Base-by-base conservation (phyloP, 2,113 vertebrate species). In the Poeciliopsis prolifica region DNA sequence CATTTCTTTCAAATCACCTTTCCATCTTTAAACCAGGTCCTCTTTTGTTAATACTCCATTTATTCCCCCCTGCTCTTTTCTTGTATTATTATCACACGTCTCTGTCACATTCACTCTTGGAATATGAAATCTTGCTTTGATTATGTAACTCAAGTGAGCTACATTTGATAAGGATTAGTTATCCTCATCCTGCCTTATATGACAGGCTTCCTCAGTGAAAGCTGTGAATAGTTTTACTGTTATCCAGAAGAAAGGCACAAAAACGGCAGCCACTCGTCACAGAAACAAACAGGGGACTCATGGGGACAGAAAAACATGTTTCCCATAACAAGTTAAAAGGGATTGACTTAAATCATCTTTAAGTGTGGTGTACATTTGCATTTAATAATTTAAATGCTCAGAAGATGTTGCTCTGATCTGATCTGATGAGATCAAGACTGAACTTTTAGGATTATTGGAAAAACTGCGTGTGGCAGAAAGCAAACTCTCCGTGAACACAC, bases 291-390 rank as follows among this genome's bases (percentile, higher is more conserved):
- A 42, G 24, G 3, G 2, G 11, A 31, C n/a, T 28, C 22, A 72
- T 17, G 35, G 28, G 68, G 61, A 5, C 0, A 69, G 30, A 58
- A 72, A 73, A 19, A 81, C n/a, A 75, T 1, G 29, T 51, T 17
- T 28, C 4, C 3, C 62, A 5, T 51, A 51, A 48, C 17, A 48
- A 51, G 17, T 19, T 51, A 15, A 51, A 51, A 19, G 4, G 6
- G 35, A 15, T 51, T 17, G 17, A 51, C 17, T 17, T 22, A 51
- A 51, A 51, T 51, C 4, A 51, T 51, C 0, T 51, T 51, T 17
- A 51, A 51, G 44, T 51, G 44, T 51, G 4, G 5, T 51, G 14
- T 5, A 19, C 17, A 51, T 51, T 17, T 6, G 44, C 17, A 5
- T 17, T 51, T 51, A 15, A 6, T 37, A 2, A 37, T 37, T 12